Evolutionary conservation across 2,888 invertebrate species (phyloP).

Genomic region (Meiosimyza decipiens): DNA sequence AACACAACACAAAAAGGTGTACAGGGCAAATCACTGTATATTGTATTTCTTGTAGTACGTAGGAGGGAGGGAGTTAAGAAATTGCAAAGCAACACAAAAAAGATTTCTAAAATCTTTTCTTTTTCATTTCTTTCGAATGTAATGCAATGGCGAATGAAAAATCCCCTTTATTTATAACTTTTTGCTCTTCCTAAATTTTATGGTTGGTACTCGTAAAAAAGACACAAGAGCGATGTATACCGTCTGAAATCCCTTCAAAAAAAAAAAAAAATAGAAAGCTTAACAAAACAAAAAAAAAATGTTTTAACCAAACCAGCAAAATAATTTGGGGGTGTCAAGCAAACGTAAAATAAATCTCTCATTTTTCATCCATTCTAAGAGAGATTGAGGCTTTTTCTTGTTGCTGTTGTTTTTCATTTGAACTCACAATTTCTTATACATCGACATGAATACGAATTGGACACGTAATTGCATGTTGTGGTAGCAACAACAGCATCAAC

Average conservation of each 20-base stretch:
- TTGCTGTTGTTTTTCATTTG: not conserved
- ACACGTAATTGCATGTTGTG: conserved; percentile 35
- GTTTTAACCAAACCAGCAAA: conserved; percentile 8
- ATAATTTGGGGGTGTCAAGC: conserved; percentile 14
- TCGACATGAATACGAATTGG: conserved; percentile 34
- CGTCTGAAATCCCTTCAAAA: not conserved
- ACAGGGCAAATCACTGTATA: not conserved
- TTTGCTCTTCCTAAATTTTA: not conserved
- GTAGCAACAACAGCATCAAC: conserved; percentile 1
- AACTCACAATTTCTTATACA: conserved; percentile 13
- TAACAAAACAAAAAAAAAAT: conserved; percentile 6
- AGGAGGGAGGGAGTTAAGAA: not conserved
- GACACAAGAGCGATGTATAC: not conserved
- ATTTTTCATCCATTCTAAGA: not conserved
- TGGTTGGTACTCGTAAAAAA: not conserved
- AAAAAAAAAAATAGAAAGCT: not conserved
- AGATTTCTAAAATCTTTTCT: not conserved
- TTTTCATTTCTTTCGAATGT: not conserved
- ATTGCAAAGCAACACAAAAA: not conserved
- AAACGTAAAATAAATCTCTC: conserved; percentile 15
- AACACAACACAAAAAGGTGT: not conserved
- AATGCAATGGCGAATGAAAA: not conserved
- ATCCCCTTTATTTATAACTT: conserved; percentile 5
- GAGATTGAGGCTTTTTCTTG: not conserved
- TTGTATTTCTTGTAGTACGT: not conserved